Evolutionary conservation across 2,113 vertebrate genomes (phyloP), one percentile per base, ranked within the genome.

Genomic region (Numenius arquata): DNA sequence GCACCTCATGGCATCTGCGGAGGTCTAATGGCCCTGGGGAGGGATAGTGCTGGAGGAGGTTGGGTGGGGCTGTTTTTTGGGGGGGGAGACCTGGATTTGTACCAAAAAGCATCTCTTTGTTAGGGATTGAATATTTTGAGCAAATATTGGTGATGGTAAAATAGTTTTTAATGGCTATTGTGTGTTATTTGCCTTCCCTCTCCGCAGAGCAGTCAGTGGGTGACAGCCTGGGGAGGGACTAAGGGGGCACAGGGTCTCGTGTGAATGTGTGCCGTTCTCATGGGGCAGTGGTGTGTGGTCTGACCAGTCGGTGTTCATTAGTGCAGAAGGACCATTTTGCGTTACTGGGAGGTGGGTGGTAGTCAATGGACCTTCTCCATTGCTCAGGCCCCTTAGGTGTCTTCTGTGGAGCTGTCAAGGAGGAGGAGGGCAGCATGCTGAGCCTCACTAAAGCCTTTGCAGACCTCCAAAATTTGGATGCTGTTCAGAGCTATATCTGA

Each of bases 121-220:
- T 22, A 79, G 27, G 20, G 23, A 9, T 0, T 8, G 30, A 18
- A 26, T 7, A 5, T 53, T 66, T 59, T 32, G 47, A 61, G 56
- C 26, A 63, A 62, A 26, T 3, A 7, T 22, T 29, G 19, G 14
- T 30, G 52, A 17, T 1, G 18, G 14, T 78, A 25, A 66, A 50
- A 18, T 20, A n/a, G 12, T 2, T 16, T 15, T 58, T 58, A 23
- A 21, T 13, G 11, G 12, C 12, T 1, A 2, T 2, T 43, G 30
- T 5, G 4, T 11, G 36, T 29, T 43, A 4, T 59, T 74, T 48
- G 27, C 14, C 50, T 45, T 61, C 43, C 10, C 12, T 66, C 22
- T 53, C 20, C 11, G 3, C 56, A 71, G 71, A 61, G 27, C 38
- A 12, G 52, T 15, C 6, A 3, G 34, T 6, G 48, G 36, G 52